phyloP scores from a whole-genome alignment of 2,888 invertebrate species.

The Arrhopalites spinosus region DNA sequence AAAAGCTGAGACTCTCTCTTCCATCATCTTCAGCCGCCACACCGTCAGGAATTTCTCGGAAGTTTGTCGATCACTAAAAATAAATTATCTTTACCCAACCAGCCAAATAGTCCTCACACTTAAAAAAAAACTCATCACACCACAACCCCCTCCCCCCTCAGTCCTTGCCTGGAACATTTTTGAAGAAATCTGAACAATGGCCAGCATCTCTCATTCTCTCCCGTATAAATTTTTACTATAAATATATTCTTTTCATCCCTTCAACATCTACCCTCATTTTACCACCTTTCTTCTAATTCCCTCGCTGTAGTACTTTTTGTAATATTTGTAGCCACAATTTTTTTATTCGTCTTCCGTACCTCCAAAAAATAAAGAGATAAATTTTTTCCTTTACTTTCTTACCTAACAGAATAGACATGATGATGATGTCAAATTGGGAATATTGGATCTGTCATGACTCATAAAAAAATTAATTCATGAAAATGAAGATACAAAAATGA shows the following conservation, averaged over 20 bases:
- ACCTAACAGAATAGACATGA: too few species aligned
- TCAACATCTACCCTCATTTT: too few species aligned
- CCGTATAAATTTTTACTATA: not conserved
- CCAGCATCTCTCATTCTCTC: not conserved
- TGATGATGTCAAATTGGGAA: not conserved
- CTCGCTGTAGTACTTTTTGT: too few species aligned
- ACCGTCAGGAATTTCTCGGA: slow-evolving; percentile 41
- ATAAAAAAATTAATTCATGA: not conserved
- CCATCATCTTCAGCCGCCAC: not conserved
- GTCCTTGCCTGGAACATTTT: not conserved
- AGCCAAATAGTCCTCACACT: too few species aligned
- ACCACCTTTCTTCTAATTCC: too few species aligned
- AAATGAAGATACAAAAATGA: too few species aligned
- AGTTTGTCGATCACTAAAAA: slow-evolving; percentile 37
- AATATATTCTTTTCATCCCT: too few species aligned
- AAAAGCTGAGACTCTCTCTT: slow-evolving; percentile 34
- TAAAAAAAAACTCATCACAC: not conserved
- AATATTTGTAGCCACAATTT: too few species aligned
- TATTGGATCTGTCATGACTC: not conserved
- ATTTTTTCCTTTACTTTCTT: not conserved
- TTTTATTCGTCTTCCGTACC: too few species aligned
- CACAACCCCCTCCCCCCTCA: not conserved
- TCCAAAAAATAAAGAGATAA: too few species aligned
- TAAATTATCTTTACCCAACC: not conserved
- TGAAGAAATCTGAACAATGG: not conserved